Evolutionary conservation across 2,888 invertebrate species (phyloP), one percentile per base, ranked within the genome.

Genomic region (Drosophila mayaguana): DNA sequence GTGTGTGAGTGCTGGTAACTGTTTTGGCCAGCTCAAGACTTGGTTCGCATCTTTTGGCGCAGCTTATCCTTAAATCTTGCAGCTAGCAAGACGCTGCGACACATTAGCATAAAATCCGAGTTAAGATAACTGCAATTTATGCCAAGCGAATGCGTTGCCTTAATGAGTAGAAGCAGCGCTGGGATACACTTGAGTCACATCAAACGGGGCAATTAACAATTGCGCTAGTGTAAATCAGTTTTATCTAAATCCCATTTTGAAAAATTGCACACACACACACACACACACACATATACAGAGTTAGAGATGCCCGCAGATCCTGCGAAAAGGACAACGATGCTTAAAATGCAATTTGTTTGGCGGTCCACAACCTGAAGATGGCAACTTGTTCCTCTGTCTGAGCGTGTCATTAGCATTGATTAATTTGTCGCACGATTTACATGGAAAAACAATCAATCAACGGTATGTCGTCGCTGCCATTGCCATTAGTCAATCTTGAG

Each of bases 391-490:
- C 68, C 54, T 75, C 66, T 69, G 72, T 68, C 78, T 73, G 78
- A 86, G 90, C 88, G 91, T 92, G 92, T 92, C 92, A 92, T 92
- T 92, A 92, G 92, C 92, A 92, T 92, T 92, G 92, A 92, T 92
- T 92, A 92, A 92, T 92, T 92, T 87, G 88, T 90, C 80, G 69
- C 80, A 80, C 76, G 86, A 92, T 91, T 90, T 90, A 88, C 88
- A 88, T 86, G 86, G 80, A 72, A 84, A 89, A 91, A 91, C 91
- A 89, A 90, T 90, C 90, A 90, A 90, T 90, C 90, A 90, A 89
- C 83, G 81, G 75, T 75, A 73, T 63, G 66, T 67, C 68, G 57
- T 64, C 66, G 69, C 65, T 70, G 63, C 72, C 67, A 72, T 71
- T 72, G 72, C 78, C 88, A 88, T 87, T 88, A 88, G 82, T 88